Percentiles rank a stretch among this genome's conserved stretches.
These are phyloP conservation scores for Matsumurasca onukii DNA, from an alignment of 1,140 invertebrate genomes.

Conservation along the genomic window DNA sequence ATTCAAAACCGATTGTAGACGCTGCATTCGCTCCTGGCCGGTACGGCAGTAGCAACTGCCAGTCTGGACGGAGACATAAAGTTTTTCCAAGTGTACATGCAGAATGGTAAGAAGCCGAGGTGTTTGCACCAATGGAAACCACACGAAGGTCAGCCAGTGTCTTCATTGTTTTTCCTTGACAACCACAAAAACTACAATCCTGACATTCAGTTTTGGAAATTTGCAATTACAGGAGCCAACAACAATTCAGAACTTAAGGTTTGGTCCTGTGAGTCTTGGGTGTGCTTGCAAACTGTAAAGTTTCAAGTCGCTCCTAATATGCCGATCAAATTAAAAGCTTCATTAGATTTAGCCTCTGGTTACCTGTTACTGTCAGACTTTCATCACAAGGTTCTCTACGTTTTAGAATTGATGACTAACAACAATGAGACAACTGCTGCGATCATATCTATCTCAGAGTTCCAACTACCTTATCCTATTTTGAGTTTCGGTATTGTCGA, in stretches of 20 bases:
- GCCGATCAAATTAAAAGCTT: conserved; percentile 64
- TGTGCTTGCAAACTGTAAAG: conserved; percentile 83
- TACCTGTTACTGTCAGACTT: conserved; percentile 87
- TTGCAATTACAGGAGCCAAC: conserved; percentile 85
- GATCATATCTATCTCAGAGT: conserved; percentile 74
- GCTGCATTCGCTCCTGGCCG: conserved; percentile 91
- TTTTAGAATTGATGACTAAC: conserved; percentile 69
- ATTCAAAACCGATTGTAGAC: conserved; percentile 73
- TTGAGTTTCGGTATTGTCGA: conserved; percentile 84
- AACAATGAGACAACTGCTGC: conserved; percentile 54
- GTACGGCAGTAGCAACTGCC: conserved; percentile 87
- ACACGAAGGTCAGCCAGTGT: conserved; percentile 81
- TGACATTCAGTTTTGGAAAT: conserved; percentile 93
- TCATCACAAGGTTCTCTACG: conserved; percentile 72
- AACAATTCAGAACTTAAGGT: conserved; percentile 90
- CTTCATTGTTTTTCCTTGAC: conserved; percentile 88
- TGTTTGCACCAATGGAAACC: conserved; percentile 91
- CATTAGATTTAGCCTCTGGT: conserved; percentile 75
- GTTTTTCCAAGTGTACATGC: conserved; percentile 82
- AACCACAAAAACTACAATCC: conserved; percentile 80
- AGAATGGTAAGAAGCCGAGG: conserved; percentile 61
- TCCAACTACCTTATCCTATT: conserved; percentile 78
- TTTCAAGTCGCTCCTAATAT: conserved; percentile 52
- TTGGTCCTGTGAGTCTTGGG: conserved; percentile 94
- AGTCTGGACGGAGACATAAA: conserved; percentile 84